Conservation (phyloP, 35 echinoderm and acorn worm species). For the Apostichopus parvimensis region DNA sequence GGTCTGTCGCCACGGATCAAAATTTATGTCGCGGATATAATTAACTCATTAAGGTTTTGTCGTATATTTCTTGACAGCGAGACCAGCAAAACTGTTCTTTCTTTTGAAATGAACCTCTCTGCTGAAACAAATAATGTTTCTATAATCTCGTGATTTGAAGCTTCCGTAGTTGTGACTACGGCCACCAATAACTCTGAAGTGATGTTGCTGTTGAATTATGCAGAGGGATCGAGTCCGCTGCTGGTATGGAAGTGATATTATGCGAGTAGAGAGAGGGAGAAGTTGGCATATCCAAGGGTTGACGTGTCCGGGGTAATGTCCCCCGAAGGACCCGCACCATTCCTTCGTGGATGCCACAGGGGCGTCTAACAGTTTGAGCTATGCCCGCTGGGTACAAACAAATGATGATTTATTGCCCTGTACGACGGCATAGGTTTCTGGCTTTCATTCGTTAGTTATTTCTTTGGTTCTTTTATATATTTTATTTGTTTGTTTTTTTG, state of each 20-base stretch:
- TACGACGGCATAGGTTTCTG: background rate
- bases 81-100: background rate
- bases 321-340: constrained; percentile 19
- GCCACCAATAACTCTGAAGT: background rate
- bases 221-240: background rate
- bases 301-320: constrained; percentile 36
- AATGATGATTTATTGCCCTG: constrained; percentile 22
- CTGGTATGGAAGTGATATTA: too few species aligned
- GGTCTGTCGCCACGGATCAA: constrained; percentile 28
- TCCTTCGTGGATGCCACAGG: constrained; percentile 24
- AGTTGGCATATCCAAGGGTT: constrained; percentile 19
- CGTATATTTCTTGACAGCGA: background rate
- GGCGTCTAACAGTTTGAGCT: constrained; percentile 29
- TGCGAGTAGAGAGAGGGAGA: background rate
- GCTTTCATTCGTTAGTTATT: too few species aligned
- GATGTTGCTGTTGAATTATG: background rate
- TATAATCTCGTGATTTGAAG: background rate
- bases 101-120: too few species aligned
- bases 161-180: background rate
- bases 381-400: constrained; percentile 27
- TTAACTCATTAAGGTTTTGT: constrained; percentile 33
- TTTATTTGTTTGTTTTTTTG: too few species aligned
- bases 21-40: constrained; percentile 45
- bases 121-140: background rate
- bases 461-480: too few species aligned